phyloP scores from a whole-genome alignment of 1,140 invertebrate species.

The Apolygus lucorum region DNA sequence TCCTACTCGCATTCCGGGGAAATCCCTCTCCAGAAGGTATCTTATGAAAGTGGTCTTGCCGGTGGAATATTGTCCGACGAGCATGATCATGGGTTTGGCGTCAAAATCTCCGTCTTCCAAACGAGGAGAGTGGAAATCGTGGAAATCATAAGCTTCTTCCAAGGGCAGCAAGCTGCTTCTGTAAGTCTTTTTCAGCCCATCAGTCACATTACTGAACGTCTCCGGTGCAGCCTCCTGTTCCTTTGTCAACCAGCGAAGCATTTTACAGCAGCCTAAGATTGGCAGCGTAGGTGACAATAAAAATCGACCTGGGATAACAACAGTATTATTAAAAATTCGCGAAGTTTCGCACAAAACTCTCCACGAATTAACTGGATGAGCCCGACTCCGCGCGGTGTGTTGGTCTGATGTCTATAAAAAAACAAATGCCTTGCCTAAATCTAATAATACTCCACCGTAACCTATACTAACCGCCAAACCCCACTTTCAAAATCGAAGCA shows the following conservation, averaged over 20 bases:
- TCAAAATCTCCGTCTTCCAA: conserved; percentile 97
- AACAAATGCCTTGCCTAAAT: neutral
- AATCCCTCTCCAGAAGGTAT: conserved; percentile 87
- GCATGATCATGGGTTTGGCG: conserved; percentile 95
- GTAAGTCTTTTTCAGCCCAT: conserved; percentile 85
- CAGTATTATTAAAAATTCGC: no score
- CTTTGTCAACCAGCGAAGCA: conserved; percentile 79
- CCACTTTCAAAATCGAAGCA: neutral
- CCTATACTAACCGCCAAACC: neutral
- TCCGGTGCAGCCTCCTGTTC: conserved; percentile 63
- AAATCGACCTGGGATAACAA: no score
- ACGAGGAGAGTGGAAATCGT: conserved; percentile 93
- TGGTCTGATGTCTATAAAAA: conserved; percentile 7
- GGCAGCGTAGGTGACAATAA: no score
- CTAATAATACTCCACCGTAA: conserved; percentile 9
- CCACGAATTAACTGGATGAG: neutral
- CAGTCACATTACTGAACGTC: conserved; percentile 75
- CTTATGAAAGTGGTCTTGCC: conserved; percentile 98
- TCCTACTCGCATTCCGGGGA: conserved; percentile 89
- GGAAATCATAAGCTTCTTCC: conserved; percentile 88
- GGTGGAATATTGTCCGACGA: conserved; percentile 97
- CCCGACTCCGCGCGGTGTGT: neutral
- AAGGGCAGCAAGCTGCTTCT: conserved; percentile 83
- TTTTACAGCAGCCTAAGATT: conserved; percentile 35
- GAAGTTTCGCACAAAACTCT: neutral